These are phyloP conservation scores for Nycticryphes semicollaris DNA, from an alignment of 2,113 vertebrate genomes.

Conservation along the genomic window DNA sequence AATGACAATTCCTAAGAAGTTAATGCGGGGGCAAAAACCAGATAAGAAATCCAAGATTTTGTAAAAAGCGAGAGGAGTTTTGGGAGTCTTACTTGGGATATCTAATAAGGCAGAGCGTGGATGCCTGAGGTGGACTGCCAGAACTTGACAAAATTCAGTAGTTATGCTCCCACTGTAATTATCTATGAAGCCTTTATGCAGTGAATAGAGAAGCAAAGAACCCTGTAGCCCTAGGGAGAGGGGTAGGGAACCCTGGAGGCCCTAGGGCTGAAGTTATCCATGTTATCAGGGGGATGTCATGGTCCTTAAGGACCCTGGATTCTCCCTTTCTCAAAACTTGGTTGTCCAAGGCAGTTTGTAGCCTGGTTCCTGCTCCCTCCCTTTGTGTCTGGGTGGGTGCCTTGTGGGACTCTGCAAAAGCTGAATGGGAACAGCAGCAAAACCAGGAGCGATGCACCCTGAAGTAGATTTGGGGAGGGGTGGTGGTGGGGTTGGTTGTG, in stretches of 20 bases:
- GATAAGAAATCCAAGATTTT: background rate
- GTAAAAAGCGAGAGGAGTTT: background rate
- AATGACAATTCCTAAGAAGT: background rate
- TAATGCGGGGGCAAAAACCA: accelerated
- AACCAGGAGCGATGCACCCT: background rate
- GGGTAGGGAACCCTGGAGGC: no score
- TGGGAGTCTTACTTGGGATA: background rate
- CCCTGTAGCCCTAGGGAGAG: background rate
- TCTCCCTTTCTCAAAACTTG: background rate
- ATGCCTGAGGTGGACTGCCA: background rate
- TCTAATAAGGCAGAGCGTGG: background rate
- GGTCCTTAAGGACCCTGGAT: background rate
- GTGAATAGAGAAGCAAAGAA: background rate
- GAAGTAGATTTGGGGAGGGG: background rate
- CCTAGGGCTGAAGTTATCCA: background rate
- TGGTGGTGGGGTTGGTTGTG: accelerated
- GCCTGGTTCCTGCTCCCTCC: background rate
- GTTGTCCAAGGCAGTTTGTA: background rate
- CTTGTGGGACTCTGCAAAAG: no score
- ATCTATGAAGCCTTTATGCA: no score
- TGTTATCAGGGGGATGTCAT: accelerated
- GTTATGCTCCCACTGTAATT: background rate
- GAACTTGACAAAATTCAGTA: background rate
- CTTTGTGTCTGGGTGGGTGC: background rate
- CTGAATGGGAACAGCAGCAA: background rate